A percentile compares a stretch with the other conserved stretches of the same genome.
Evolutionary conservation across 2,113 vertebrate genomes (phyloP).

Genomic region (Coracopsis vasa): DNA sequence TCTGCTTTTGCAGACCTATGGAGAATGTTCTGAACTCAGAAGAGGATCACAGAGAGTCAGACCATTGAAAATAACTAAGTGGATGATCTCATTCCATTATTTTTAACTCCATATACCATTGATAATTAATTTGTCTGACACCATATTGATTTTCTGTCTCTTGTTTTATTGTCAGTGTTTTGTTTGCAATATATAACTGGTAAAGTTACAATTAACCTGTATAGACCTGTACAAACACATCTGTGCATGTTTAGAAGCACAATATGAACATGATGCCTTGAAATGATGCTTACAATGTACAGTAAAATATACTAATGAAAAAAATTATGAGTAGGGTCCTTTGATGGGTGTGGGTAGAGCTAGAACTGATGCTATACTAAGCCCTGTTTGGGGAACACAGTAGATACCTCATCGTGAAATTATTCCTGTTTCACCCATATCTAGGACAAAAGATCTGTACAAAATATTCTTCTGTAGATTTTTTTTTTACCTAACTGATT

Average conservation of each 20-base stretch:
- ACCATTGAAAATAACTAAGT: conserved; percentile 59
- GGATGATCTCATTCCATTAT: conserved; percentile 73
- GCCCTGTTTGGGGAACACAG: background rate
- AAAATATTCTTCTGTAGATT: background rate
- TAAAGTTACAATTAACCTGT: conserved; percentile 56
- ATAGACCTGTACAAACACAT: conserved; percentile 5
- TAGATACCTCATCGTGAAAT: background rate
- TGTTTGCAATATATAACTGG: conserved; percentile 58
- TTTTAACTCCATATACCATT: conserved; percentile 70
- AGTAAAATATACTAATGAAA: background rate
- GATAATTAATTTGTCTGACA: conserved; percentile 79
- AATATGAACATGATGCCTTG: background rate
- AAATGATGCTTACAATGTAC: background rate
- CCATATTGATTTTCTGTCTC: conserved; percentile 72
- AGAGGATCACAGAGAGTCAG: background rate
- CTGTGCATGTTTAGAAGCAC: background rate
- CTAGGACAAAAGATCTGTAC: background rate
- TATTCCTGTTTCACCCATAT: background rate
- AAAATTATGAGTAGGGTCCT: background rate
- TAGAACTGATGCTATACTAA: background rate
- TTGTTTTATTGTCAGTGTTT: conserved; percentile 67
- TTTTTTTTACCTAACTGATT: conserved; percentile 11
- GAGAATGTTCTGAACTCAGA: conserved; percentile 24
- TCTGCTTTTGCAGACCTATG: conserved; percentile 4
- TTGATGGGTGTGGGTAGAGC: background rate